Conservation (phyloP, 2,888 invertebrate genomes). For the Melinopterus prodromus region DNA sequence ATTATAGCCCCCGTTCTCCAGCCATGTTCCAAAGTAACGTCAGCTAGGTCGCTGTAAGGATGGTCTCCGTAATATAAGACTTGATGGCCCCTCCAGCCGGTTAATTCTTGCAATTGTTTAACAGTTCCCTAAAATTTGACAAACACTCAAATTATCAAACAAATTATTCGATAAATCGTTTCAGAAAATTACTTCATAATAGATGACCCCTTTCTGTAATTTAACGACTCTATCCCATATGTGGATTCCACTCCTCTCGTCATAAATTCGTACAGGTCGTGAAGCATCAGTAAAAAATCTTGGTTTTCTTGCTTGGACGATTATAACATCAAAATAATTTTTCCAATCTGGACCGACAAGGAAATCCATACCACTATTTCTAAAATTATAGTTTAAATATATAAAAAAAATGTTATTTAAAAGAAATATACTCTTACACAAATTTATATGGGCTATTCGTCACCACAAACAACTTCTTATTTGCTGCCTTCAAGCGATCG, state of each 20-base stretch:
- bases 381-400: slow-evolving; percentile 35
- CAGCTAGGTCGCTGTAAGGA: slow-evolving; percentile 96
- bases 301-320: slow-evolving; percentile 95
- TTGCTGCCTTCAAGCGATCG: slow-evolving; percentile 73
- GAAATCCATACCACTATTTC: slow-evolving; percentile 91
- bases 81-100: slow-evolving; percentile 91
- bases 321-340: slow-evolving; percentile 91
- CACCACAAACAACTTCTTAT: slow-evolving; percentile 92
- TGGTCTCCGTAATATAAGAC: slow-evolving; percentile 98
- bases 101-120: slow-evolving; percentile 88
- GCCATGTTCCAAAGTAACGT: slow-evolving; percentile 94
- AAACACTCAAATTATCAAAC: slow-evolving; percentile 18
- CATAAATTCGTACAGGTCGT: slow-evolving; percentile 88
- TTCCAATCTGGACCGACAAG: slow-evolving; percentile 90
- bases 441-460: slow-evolving; percentile 97
- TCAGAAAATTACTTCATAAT: slow-evolving; percentile 78
- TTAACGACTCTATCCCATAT: slow-evolving; percentile 91
- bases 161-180: background rate
- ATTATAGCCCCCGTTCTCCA: slow-evolving; percentile 99
- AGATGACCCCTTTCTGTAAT: slow-evolving; percentile 88
- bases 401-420: background rate
- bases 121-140: slow-evolving; percentile 80
- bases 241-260: slow-evolving; percentile 80
- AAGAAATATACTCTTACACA: slow-evolving; percentile 73
- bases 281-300: slow-evolving; percentile 94